phyloP scores from a whole-genome alignment of 2,113 vertebrate genomes.

The Chauna torquata region DNA sequence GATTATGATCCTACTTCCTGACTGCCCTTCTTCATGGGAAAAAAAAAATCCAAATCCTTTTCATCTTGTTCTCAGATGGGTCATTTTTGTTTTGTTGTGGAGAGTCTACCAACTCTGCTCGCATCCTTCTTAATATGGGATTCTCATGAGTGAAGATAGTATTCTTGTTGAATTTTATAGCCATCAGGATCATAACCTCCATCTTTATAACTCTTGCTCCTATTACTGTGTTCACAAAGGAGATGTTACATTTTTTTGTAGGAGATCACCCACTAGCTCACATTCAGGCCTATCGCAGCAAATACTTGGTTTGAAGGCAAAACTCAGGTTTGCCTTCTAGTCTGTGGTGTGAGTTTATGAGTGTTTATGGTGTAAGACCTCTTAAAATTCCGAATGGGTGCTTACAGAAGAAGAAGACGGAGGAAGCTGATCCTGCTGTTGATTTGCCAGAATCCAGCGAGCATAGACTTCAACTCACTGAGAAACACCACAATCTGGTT shows the following conservation, averaged over 20 bases:
- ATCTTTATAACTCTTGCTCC: no score
- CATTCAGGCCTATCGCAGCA: not conserved
- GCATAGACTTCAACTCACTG: not conserved
- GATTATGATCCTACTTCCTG: not conserved
- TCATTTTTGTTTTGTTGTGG: not conserved
- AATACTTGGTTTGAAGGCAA: not conserved
- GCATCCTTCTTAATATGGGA: not conserved
- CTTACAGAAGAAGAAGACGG: not conserved
- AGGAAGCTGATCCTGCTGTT: not conserved
- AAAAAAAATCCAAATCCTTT: not conserved
- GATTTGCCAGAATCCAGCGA: not conserved
- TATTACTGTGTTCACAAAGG: no score
- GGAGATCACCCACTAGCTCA: no score
- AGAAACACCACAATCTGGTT: not conserved
- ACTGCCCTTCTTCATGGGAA: not conserved
- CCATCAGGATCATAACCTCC: not conserved
- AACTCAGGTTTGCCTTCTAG: not conserved
- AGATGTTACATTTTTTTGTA: no score
- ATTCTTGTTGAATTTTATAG: not conserved
- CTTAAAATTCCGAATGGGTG: not conserved
- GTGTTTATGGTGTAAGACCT: not conserved
- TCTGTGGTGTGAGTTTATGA: not conserved
- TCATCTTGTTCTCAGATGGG: not conserved
- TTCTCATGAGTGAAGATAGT: not conserved
- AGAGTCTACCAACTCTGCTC: not conserved